Evolutionary conservation across 1,140 invertebrate genomes (phyloP).

Genomic region (Radopholus similis): DNA sequence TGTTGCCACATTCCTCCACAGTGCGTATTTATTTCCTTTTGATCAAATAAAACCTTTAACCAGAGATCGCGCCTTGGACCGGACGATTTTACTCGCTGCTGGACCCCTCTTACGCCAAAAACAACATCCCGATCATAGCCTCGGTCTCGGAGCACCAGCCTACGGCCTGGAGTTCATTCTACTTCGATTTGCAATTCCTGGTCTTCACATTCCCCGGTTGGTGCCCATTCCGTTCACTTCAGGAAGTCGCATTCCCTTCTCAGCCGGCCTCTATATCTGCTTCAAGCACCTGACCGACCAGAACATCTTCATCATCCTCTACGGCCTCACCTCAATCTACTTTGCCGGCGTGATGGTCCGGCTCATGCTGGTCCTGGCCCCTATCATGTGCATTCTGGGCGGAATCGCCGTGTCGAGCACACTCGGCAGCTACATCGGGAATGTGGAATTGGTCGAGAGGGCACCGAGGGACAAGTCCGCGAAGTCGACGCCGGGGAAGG

Average conservation of each 20-base stretch:
- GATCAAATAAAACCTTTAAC: neutral
- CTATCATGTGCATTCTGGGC: slow-evolving; percentile 89
- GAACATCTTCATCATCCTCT: slow-evolving; percentile 91
- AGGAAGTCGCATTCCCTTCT: neutral
- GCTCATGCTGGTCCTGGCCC: slow-evolving; percentile 92
- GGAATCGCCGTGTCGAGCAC: slow-evolving; percentile 83
- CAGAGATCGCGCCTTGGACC: slow-evolving; percentile 92
- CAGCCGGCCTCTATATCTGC: slow-evolving; percentile 92
- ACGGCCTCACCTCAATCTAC: slow-evolving; percentile 93
- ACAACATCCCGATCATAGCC: slow-evolving; percentile 97
- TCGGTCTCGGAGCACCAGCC: slow-evolving; percentile 99
- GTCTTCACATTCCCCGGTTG: slow-evolving; percentile 83
- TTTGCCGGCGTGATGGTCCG: slow-evolving; percentile 98
- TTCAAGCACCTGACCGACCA: slow-evolving; percentile 95
- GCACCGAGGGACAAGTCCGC: neutral
- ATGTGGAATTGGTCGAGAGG: slow-evolving; percentile 16
- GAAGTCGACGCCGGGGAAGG: neutral
- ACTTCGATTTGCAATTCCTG: slow-evolving; percentile 95
- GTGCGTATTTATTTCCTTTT: slow-evolving; percentile 18
- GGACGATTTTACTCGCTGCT: slow-evolving; percentile 97
- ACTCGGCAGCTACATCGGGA: slow-evolving; percentile 35
- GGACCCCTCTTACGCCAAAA: slow-evolving; percentile 99
- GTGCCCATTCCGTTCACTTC: slow-evolving; percentile 36
- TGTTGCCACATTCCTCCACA: slow-evolving; percentile 33
- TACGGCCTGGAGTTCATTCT: slow-evolving; percentile 82